A percentile compares a stretch with the other conserved stretches of the same genome.
These are phyloP conservation scores for Haemorhous mexicanus DNA, from an alignment of 2,113 vertebrate species.

Conservation along the genomic window DNA sequence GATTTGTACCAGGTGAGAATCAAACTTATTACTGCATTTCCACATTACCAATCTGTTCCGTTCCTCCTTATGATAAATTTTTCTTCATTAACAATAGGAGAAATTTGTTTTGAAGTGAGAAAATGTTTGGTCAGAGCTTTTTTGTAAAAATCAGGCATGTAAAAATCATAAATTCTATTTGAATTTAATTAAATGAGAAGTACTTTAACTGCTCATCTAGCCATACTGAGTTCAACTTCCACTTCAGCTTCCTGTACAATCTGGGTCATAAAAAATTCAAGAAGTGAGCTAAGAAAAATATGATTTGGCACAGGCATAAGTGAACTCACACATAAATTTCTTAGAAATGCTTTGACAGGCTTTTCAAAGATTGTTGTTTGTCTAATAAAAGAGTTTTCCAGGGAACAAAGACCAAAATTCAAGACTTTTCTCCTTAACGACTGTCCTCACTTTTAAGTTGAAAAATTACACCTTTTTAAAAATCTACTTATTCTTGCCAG, in stretches of 20 bases:
- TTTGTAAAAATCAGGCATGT: neutral
- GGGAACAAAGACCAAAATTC: neutral
- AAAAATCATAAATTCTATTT: neutral
- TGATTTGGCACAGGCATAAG: neutral
- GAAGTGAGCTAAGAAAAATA: neutral
- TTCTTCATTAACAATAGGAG: neutral
- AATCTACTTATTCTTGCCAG: neutral
- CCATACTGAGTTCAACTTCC: neutral
- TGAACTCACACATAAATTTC: neutral
- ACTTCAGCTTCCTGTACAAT: neutral
- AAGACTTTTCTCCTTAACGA: neutral
- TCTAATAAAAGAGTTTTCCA: neutral
- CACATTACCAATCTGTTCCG: neutral
- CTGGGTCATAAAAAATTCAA: neutral
- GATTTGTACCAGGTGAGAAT: neutral
- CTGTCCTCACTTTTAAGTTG: neutral
- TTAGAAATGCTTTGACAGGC: neutral
- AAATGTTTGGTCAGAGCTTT: neutral
- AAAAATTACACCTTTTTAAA: neutral
- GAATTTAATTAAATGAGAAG: neutral
- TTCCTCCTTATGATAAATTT: neutral
- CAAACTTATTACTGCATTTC: neutral
- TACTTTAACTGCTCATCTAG: neutral
- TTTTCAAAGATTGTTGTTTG: neutral
- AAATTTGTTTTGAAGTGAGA: neutral